Percentiles rank a stretch among this genome's conserved stretches.
These are phyloP conservation scores for Dicentrarchus labrax DNA, from an alignment of 2,113 vertebrate species.

Conservation along the genomic window DNA sequence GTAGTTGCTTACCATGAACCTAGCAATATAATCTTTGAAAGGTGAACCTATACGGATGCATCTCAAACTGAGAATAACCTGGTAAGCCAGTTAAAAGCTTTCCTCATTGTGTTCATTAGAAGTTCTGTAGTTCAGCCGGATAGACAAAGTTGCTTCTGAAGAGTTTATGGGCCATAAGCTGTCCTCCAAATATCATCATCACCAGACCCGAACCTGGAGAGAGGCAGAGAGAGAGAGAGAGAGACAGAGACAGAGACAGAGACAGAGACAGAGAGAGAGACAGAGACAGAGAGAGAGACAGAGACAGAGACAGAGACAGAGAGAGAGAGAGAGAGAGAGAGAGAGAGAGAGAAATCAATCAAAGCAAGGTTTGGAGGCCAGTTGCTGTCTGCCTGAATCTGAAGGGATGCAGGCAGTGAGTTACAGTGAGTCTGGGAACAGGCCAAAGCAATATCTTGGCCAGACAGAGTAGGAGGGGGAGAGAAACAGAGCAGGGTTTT, in stretches of 20 bases:
- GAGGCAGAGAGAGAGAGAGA: constrained; percentile 41
- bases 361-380: background rate
- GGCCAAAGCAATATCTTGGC: background rate
- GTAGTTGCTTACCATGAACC: background rate
- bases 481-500: background rate
- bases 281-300: constrained; percentile 35
- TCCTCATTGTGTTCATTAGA: constrained; percentile 79
- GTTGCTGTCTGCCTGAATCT: background rate
- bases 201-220: constrained; percentile 88
- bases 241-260: constrained; percentile 23
- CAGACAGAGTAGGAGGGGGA: background rate
- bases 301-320: no score
- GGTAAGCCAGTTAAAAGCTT: constrained; percentile 59
- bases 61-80: constrained; percentile 36
- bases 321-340: constrained; percentile 48
- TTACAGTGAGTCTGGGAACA: background rate
- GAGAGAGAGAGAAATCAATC: background rate
- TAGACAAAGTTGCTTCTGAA: constrained; percentile 93
- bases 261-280: constrained; percentile 35
- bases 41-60: background rate
- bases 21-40: constrained; percentile 7
- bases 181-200: constrained; percentile 91
- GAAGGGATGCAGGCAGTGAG: background rate
- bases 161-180: constrained; percentile 90
- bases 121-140: constrained; percentile 88